Percentiles rank a stretch among this genome's conserved stretches.
These are phyloP conservation scores for Philereme transversata DNA, from an alignment of 2,888 invertebrate genomes.

Conservation along the genomic window DNA sequence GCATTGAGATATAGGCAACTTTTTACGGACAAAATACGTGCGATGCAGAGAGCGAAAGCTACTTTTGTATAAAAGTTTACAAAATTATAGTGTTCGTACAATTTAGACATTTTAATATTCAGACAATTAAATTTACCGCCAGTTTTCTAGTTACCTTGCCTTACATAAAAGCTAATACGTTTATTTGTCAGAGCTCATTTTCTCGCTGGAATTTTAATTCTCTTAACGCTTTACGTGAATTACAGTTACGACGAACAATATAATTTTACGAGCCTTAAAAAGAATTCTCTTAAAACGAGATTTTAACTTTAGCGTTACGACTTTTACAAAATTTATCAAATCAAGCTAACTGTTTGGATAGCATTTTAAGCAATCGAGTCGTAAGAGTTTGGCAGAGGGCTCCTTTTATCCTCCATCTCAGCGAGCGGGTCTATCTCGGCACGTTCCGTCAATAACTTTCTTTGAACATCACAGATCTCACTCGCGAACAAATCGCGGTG, in stretches of 20 bases:
- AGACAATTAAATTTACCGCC: slow-evolving; percentile 15
- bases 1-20: too few species aligned
- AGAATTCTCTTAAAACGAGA: slow-evolving; percentile 57
- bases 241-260: slow-evolving; percentile 69
- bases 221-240: slow-evolving; percentile 67
- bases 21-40: too few species aligned
- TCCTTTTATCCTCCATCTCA: slow-evolving; percentile 55
- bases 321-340: slow-evolving; percentile 43
- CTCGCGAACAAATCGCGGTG: slow-evolving; percentile 76
- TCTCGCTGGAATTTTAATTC: slow-evolving; percentile 73
- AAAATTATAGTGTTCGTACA: not conserved
- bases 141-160: slow-evolving; percentile 30
- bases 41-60: too few species aligned
- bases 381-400: slow-evolving; percentile 55
- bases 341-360: slow-evolving; percentile 49
- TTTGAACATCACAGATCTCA: slow-evolving; percentile 77
- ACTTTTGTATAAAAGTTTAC: not conserved
- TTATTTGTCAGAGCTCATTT: slow-evolving; percentile 72
- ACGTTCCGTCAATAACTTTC: slow-evolving; percentile 82
- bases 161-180: slow-evolving; percentile 70
- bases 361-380: slow-evolving; percentile 60
- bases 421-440: slow-evolving; percentile 65
- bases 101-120: slow-evolving; percentile 14
- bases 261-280: slow-evolving; percentile 67
- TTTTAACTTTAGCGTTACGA: slow-evolving; percentile 46